These are phyloP conservation scores for Brevimyrus niger DNA, from an alignment of 2,113 vertebrate species.

Conservation along the genomic window DNA sequence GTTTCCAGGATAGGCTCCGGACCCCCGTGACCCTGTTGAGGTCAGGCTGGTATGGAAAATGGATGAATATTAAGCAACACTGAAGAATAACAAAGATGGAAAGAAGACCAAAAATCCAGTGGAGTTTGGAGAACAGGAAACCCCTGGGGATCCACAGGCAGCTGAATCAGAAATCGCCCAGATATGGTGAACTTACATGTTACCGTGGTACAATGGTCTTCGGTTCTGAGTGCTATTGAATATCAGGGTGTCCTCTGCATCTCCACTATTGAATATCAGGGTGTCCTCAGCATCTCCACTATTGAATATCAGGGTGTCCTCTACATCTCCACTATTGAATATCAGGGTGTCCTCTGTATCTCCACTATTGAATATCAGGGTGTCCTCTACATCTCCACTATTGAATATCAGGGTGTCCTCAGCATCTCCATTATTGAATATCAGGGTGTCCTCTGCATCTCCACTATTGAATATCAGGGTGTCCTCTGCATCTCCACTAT, in stretches of 20 bases:
- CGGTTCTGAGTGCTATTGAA: background rate
- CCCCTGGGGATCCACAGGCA: background rate
- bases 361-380: no score
- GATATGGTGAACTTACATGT: background rate
- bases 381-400: no score
- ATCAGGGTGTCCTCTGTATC: no score
- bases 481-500: background rate
- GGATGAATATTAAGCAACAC: background rate
- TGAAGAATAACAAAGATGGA: background rate
- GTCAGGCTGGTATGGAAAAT: background rate
- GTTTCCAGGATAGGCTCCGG: background rate
- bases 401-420: no score
- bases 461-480: no score
- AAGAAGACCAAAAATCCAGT: background rate
- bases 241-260: background rate
- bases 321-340: no score
- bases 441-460: no score
- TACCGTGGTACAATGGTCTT: background rate
- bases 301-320: no score
- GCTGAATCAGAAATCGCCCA: background rate
- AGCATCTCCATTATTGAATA: no score
- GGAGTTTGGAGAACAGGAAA: background rate
- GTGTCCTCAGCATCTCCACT: no score
- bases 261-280: no score
- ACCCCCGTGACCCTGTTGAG: background rate